Conservation (phyloP, 2,888 invertebrate genomes). For the Nemurella pictetii region DNA sequence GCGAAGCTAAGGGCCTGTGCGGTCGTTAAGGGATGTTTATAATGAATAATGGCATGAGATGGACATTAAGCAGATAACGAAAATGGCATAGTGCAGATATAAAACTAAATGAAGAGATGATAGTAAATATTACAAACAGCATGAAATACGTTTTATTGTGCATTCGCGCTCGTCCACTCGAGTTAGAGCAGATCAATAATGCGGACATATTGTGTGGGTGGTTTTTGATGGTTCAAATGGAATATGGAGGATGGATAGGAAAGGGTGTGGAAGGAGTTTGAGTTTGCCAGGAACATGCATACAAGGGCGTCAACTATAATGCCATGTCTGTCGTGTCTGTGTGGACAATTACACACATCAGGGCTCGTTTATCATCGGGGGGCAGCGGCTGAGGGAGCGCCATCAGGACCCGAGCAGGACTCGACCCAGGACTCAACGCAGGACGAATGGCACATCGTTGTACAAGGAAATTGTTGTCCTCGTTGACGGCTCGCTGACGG, state of each 20-base stretch:
- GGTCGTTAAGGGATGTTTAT: conserved; percentile 12
- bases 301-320: background rate
- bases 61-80: conserved; percentile 7
- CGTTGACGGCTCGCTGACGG: background rate
- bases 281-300: background rate
- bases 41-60: conserved; percentile 3
- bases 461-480: conserved; percentile 1
- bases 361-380: background rate
- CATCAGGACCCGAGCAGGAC: background rate
- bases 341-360: conserved; percentile 20
- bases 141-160: conserved; percentile 15
- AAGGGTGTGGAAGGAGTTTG: background rate
- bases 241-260: background rate
- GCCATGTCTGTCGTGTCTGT: conserved; percentile 11
- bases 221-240: background rate
- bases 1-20: background rate
- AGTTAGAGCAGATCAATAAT: background rate
- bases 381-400: too few species aligned
- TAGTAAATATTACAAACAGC: background rate
- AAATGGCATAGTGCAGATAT: conserved; percentile 7
- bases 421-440: background rate
- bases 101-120: conserved; percentile 19
- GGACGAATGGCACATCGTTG: background rate
- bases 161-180: background rate
- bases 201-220: background rate